These are phyloP conservation scores for Drosophila auraria DNA, from an alignment of 1,140 invertebrate species.

Conservation along the genomic window DNA sequence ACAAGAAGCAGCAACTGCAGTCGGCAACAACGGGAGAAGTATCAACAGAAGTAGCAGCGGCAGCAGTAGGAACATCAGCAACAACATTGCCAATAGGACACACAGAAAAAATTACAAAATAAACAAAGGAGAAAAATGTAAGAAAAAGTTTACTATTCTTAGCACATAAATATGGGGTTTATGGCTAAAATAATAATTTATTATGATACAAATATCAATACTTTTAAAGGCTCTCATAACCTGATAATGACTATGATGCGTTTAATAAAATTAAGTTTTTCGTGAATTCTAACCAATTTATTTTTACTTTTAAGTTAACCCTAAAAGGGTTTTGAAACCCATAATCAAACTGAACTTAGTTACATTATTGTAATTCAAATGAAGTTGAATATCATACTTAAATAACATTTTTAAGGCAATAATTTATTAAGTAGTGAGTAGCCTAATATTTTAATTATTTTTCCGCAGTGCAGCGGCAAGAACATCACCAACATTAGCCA, in stretches of 20 bases:
- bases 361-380: too few species aligned
- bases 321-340: too few species aligned
- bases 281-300: too few species aligned
- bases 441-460: neutral
- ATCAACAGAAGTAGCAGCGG: constrained; percentile 9
- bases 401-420: too few species aligned
- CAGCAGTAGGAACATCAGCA: neutral
- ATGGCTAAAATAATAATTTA: neutral
- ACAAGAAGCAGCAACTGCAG: constrained; percentile 20
- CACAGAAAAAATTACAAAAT: neutral
- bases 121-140: too few species aligned
- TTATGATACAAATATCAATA: neutral
- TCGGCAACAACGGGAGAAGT: constrained; percentile 1
- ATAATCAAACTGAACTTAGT: too few species aligned
- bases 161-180: too few species aligned
- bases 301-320: too few species aligned
- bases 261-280: neutral
- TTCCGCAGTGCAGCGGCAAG: constrained; percentile 7
- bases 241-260: neutral
- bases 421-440: too few species aligned
- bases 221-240: too few species aligned
- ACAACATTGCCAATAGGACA: constrained; percentile 15
- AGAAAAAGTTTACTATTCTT: too few species aligned
- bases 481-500: constrained; percentile 25
- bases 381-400: too few species aligned